These are phyloP conservation scores for Dendrophyllia cribrosa DNA, from an alignment of 64 coral and sea anemone genomes.

Conservation along the genomic window DNA sequence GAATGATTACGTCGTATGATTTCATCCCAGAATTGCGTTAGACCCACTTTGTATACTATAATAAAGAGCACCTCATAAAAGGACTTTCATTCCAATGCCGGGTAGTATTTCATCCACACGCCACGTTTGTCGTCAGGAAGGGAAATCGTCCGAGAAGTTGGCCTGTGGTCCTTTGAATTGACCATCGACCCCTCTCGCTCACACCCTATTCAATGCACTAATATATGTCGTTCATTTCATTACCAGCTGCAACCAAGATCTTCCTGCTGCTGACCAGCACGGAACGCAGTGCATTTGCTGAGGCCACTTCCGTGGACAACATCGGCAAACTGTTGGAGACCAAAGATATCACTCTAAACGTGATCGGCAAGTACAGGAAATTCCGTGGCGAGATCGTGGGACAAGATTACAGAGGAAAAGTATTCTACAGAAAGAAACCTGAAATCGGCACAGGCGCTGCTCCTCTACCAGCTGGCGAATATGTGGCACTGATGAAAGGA, in stretches of 20 bases:
- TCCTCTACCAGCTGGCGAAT: constrained; percentile 73
- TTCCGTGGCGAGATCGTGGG: constrained; percentile 50
- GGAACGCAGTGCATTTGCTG: constrained; percentile 47
- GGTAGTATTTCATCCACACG: no score
- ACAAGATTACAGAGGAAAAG: constrained; percentile 78
- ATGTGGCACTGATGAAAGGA: constrained; percentile 68
- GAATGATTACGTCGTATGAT: no score
- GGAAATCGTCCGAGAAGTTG: no score
- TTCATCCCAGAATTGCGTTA: no score
- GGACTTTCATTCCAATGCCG: no score
- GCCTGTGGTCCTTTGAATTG: no score
- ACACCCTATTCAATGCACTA: not conserved
- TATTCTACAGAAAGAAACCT: constrained; percentile 75
- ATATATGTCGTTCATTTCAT: not conserved
- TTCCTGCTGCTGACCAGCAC: constrained; percentile 77
- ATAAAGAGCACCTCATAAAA: no score
- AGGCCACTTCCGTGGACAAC: constrained; percentile 26
- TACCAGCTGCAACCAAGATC: constrained; percentile 74
- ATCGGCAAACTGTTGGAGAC: constrained; percentile 66
- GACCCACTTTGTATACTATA: no score
- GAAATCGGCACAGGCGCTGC: constrained; percentile 6
- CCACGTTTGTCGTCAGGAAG: no score
- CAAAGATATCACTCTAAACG: constrained; percentile 84
- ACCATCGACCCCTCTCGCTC: no score
- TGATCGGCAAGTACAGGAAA: constrained; percentile 90